These are phyloP conservation scores for Microcebus lehilahytsara DNA, from an alignment of 2,113 vertebrate genomes.

Conservation along the genomic window DNA sequence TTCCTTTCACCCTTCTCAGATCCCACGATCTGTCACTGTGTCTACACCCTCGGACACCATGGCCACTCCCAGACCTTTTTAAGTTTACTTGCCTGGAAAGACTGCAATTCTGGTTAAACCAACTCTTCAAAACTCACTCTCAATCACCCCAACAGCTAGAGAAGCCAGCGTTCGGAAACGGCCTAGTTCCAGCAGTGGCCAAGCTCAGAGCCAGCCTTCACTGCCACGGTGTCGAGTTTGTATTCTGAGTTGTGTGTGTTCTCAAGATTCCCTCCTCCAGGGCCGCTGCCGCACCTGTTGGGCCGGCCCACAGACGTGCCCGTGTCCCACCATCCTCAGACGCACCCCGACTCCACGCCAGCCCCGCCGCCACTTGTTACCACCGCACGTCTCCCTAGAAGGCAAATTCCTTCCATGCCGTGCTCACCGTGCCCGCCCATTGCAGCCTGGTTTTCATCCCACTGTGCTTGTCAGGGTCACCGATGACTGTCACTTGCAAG, in stretches of 20 bases:
- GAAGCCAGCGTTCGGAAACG: rapidly evolving
- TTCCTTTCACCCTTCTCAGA: neutral
- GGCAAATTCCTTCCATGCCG: rapidly evolving
- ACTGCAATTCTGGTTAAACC: neutral
- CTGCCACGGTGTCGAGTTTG: rapidly evolving
- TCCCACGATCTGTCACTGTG: rapidly evolving
- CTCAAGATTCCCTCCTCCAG: neutral
- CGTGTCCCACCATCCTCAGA: too few species aligned
- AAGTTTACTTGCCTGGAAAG: neutral
- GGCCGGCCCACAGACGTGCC: neutral
- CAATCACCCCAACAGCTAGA: neutral
- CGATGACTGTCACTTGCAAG: rapidly evolving
- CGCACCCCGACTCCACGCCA: rapidly evolving
- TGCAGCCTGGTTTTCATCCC: too few species aligned
- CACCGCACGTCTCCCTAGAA: rapidly evolving
- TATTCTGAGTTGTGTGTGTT: too few species aligned
- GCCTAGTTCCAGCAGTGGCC: neutral
- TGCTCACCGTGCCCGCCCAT: rapidly evolving
- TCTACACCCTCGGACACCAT: rapidly evolving
- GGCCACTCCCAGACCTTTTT: neutral
- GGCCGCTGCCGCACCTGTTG: rapidly evolving
- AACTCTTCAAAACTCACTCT: too few species aligned
- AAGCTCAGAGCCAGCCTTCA: neutral
- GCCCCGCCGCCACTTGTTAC: too few species aligned
- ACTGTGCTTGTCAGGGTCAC: neutral